phyloP scores from a whole-genome alignment of 1,140 invertebrate species.

The Piezodorus guildinii region DNA sequence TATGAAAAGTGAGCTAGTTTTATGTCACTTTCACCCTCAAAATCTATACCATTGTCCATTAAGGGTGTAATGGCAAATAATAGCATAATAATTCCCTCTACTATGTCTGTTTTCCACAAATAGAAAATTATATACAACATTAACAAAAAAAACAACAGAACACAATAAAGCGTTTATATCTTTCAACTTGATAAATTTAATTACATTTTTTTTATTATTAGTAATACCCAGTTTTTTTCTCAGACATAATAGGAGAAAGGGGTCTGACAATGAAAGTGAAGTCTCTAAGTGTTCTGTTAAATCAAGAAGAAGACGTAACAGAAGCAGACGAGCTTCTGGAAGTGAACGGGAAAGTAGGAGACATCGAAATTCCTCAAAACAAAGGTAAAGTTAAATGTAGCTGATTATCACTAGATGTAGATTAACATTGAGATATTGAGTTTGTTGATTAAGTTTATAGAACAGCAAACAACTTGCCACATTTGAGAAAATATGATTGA shows the following conservation, averaged over 20 bases:
- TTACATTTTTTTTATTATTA: not conserved
- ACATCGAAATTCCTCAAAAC: conserved; percentile 19
- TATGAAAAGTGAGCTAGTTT: too few species aligned
- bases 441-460: too few species aligned
- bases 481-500: too few species aligned
- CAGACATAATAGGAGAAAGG: conserved; percentile 62
- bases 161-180: too few species aligned
- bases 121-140: not conserved
- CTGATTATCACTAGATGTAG: too few species aligned
- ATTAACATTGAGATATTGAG: too few species aligned
- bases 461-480: too few species aligned
- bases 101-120: not conserved
- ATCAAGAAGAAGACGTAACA: conserved; percentile 23
- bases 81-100: too few species aligned
- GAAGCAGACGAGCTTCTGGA: conserved; percentile 20
- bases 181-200: not conserved
- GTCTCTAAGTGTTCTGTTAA: conserved; percentile 62
- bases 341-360: conserved; percentile 22
- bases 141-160: too few species aligned
- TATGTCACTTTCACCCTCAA: too few species aligned
- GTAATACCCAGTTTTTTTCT: conserved; percentile 31
- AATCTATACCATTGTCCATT: too few species aligned
- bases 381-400: conserved; percentile 21
- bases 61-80: too few species aligned
- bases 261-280: conserved; percentile 82